Percentiles rank a stretch among this genome's conserved stretches.
Conservation (phyloP, 2,797 vertebrate genomes). For the Enteromius fasciolatus region DNA sequence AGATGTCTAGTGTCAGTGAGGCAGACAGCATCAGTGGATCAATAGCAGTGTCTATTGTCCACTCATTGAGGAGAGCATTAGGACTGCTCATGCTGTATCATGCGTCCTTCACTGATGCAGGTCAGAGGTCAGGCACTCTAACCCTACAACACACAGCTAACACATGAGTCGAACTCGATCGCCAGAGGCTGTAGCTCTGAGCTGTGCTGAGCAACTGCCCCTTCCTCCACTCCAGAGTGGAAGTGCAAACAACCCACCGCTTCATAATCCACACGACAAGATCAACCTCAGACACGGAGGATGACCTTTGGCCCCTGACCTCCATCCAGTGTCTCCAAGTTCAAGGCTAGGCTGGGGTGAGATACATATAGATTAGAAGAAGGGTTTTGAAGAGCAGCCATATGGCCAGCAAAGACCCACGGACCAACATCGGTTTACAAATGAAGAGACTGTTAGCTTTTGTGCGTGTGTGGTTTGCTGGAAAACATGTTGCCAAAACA, state of each 20-base stretch:
- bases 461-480: constrained; percentile 42
- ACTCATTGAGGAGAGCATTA: constrained; percentile 77
- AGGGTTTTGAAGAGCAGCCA: constrained; percentile 34
- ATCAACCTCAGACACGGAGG: constrained; percentile 44
- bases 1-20: constrained; percentile 59
- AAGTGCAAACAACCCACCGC: constrained; percentile 54
- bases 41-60: constrained; percentile 77
- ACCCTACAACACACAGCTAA: constrained; percentile 69
- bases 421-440: constrained; percentile 38
- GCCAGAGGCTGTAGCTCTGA: constrained; percentile 60
- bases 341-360: constrained; percentile 66
- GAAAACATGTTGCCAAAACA: constrained; percentile 54
- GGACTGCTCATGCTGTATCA: constrained; percentile 72
- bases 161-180: constrained; percentile 59
- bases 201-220: constrained; percentile 9
- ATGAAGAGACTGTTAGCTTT: constrained; percentile 27
- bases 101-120: constrained; percentile 65
- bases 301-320: constrained; percentile 58
- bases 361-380: constrained; percentile 11
- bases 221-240: constrained; percentile 10
- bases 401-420: constrained; percentile 41
- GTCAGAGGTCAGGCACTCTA: constrained; percentile 68
- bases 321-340: constrained; percentile 57
- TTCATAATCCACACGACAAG: constrained; percentile 51
- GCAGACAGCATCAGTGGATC: constrained; percentile 69